These are phyloP conservation scores for Crossaster papposus DNA, from an alignment of 53 echinoderm and acorn worm genomes.

Conservation along the genomic window DNA sequence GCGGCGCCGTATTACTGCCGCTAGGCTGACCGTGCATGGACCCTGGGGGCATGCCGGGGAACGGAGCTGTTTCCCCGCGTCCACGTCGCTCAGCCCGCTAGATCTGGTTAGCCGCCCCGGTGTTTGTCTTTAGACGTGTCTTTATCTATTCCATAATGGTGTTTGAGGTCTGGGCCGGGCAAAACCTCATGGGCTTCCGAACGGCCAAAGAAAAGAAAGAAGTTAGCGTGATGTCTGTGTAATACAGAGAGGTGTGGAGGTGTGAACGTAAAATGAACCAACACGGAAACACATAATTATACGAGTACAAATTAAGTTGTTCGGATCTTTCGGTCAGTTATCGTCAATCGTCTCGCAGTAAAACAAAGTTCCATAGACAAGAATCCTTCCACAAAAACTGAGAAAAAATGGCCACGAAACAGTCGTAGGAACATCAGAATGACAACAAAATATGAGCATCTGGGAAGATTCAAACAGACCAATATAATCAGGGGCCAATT, in stretches of 20 bases:
- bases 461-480: no score
- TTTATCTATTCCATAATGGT: conserved; percentile 4
- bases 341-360: no score
- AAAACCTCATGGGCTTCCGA: conserved; percentile 1
- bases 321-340: neutral
- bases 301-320: neutral
- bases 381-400: no score
- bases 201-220: neutral
- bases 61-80: conserved; percentile 7
- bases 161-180: neutral
- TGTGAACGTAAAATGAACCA: neutral
- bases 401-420: no score
- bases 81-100: neutral
- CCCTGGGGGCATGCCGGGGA: conserved; percentile 32
- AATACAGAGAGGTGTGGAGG: neutral
- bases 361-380: no score
- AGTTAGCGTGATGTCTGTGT: neutral
- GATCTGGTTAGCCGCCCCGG: conserved; percentile 9
- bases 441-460: no score
- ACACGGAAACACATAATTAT: neutral
- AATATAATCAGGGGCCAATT: no score
- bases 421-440: no score
- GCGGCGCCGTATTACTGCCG: conserved; percentile 56
- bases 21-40: conserved; percentile 32
- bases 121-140: neutral